phyloP scores from a whole-genome alignment of 2,888 invertebrate species.

The Gastrophysa polygoni region DNA sequence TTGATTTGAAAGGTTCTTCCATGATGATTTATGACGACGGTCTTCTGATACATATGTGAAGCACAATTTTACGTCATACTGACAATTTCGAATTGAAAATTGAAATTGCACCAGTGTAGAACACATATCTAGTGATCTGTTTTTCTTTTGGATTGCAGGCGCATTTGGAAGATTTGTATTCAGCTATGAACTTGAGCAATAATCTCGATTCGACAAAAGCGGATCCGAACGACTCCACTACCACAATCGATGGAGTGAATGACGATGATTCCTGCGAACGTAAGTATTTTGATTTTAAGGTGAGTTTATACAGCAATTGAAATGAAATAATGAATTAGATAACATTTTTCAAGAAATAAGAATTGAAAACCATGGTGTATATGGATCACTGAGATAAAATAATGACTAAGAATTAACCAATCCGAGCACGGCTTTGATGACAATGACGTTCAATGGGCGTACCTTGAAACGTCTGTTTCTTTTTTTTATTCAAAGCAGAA shows the following conservation, averaged over 20 bases:
- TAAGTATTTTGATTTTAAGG: slow-evolving; percentile 20
- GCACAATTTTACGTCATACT: slow-evolving; percentile 39
- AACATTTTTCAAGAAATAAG: no score
- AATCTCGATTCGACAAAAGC: slow-evolving; percentile 20
- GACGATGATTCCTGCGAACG: slow-evolving; percentile 16
- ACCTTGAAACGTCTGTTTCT: no score
- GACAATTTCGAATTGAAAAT: no score
- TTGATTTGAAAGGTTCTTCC: background rate
- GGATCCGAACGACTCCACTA: slow-evolving; percentile 27
- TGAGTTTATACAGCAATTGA: no score
- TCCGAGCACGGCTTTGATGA: no score
- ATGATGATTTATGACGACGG: slow-evolving; percentile 50
- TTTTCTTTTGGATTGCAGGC: slow-evolving; percentile 38
- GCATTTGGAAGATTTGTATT: slow-evolving; percentile 35
- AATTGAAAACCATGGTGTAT: no score
- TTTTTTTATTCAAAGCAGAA: no score
- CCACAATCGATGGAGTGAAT: slow-evolving; percentile 20
- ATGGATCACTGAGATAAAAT: no score
- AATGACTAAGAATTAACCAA: no score
- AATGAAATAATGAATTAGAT: no score
- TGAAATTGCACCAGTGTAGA: background rate
- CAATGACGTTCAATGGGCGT: no score
- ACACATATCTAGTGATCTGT: background rate
- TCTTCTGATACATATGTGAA: slow-evolving; percentile 49
- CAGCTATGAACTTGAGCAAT: slow-evolving; percentile 25